phyloP scores from a whole-genome alignment of 2,888 invertebrate species.

The Gastracanthus pulcherrimus region DNA sequence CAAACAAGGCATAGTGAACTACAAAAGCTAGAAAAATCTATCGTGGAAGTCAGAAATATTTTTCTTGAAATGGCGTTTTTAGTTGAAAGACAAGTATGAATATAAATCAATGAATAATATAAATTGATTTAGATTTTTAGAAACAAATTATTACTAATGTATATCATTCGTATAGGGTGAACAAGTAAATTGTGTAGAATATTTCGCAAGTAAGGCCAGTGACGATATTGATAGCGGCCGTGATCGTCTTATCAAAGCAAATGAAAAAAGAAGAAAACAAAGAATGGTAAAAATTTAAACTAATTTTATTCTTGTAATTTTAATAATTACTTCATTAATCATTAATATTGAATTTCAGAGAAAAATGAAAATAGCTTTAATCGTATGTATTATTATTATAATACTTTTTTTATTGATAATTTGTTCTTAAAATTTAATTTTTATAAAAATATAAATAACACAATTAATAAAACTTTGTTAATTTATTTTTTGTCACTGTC shows the following conservation, averaged over 20 bases:
- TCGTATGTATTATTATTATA: slow-evolving; percentile 69
- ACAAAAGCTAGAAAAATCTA: slow-evolving; percentile 88
- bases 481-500: slow-evolving; percentile 25
- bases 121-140: background rate
- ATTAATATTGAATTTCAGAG: slow-evolving; percentile 71
- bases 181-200: slow-evolving; percentile 83
- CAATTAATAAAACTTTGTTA: slow-evolving; percentile 48
- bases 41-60: slow-evolving; percentile 88
- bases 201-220: slow-evolving; percentile 82
- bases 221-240: slow-evolving; percentile 81
- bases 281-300: slow-evolving; percentile 78
- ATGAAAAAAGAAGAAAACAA: slow-evolving; percentile 77
- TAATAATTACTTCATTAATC: background rate
- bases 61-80: slow-evolving; percentile 91
- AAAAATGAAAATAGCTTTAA: slow-evolving; percentile 74
- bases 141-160: slow-evolving; percentile 14
- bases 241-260: slow-evolving; percentile 79
- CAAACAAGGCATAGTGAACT: slow-evolving; percentile 91
- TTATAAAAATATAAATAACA: slow-evolving; percentile 43
- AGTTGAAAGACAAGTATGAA: slow-evolving; percentile 85
- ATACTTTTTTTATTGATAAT: slow-evolving; percentile 69
- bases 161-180: slow-evolving; percentile 80
- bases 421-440: slow-evolving; percentile 50
- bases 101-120: slow-evolving; percentile 4
- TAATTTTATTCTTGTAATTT: background rate